Base-by-base conservation (phyloP, 2,113 vertebrate species). In the Mastomys natalensis region DNA sequence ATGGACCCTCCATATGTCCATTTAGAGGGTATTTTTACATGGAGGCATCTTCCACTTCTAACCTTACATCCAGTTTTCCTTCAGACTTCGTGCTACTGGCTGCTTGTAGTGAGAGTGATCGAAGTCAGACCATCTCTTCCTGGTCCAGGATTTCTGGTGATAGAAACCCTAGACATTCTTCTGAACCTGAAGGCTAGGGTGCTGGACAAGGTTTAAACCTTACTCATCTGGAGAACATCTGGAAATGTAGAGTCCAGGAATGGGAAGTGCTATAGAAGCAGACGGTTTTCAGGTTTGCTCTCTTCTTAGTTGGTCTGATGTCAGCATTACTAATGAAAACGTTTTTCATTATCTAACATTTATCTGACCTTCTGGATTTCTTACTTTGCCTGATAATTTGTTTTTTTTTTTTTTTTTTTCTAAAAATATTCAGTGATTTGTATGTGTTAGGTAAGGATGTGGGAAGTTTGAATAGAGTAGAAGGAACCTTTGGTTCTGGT, bases 291-390 rank as follows among this genome's bases (percentile, higher is more conserved):
- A 43, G 72, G 60, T 62, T 93, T 90, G 29, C 5, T 93, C 3
- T 86, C 19, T 95, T 45, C 60, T 45, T 80, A 90, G 51, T 76
- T 48, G 58, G 74, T 87, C 55, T 74, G 43, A 89, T 66, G 64
- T 70, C 70, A 91, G 92, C 15, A 86, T 93, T 95, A 92, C 40
- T 82, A 94, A 68, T 93, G 51, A 84, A 74, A 91, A 93, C 1
- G 7, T 4, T 22, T 77, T 86, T 89, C 9, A 40, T 73, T 40
- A 40, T 73, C n/a, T 6, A 37, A 48, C 24, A 29, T 95, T 93
- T 90, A 84, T 62, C 51, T 76, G 45, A 76, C 26, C 5, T 94
- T 66, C 34, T 13, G n/a, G 26, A 74, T 92, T 74, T 82, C 45
- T 94, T 94, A 93, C 16, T 72, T 95, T 89, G 10, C 78, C 85